Evolutionary conservation across 2,888 invertebrate species (phyloP), one percentile per base, ranked within the genome.

Genomic region (Ferrisia virgata): DNA sequence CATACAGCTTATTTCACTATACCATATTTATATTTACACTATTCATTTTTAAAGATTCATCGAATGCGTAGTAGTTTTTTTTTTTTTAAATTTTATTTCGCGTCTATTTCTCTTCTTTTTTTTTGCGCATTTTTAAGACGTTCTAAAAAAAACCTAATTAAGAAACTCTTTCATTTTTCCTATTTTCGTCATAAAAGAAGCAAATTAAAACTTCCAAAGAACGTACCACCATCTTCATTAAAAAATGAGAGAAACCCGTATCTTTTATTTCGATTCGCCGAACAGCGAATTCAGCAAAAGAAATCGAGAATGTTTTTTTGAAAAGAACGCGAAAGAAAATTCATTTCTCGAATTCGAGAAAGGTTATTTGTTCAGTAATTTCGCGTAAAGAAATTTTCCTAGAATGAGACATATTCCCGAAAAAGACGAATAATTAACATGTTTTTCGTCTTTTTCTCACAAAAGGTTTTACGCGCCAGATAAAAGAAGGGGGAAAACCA

Each of bases 371-470:
- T 82, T 82, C 82, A 72, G 82, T 82, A 72, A 82, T 82, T 82
- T 82, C 43, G 69, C 36, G 43, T 76, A 43, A 82, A 82, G 82
- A 82, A 82, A 82, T 82, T 82, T 82, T 82, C 82, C 31, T 69
- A 82, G 72, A 82, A 82, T 82, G 82, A 82, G 82, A 82, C 82
- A 82, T 82, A 82, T 72, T 82, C 82, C 36, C 82, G 82, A 40
- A 82, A 72, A 82, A 72, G 39, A 82, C 72, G 82, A 82, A 82
- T 82, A 82, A 82, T 82, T 82, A 82, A 82, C 82, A 82, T 82
- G 82, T 82, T 82, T 64, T 82, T 82, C 82, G 69, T 82, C 43
- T 82, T 43, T 36, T 82, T 33, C 43, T 39, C 43, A 39, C 69
- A 58, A 81, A 81, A 81, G 64, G 81, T 58, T 81, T 81, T 81